Evolutionary conservation across 2,113 vertebrate species (phyloP), one percentile per base, ranked within the genome.

Genomic region (Gasterosteus nipponicus): DNA sequence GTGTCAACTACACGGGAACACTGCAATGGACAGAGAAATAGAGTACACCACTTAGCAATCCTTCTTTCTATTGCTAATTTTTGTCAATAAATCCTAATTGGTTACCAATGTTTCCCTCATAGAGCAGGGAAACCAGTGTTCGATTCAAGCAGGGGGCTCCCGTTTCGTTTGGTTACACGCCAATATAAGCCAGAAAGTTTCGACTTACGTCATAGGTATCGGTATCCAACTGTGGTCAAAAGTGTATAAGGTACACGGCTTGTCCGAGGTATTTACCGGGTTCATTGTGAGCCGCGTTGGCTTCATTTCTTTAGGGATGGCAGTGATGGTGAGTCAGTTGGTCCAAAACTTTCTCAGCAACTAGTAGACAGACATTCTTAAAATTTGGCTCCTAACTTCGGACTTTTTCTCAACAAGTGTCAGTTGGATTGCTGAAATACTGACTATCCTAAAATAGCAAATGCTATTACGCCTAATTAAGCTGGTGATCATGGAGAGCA

Each of bases 21-120:
- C 7, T 38, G 53, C 33, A 39, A 47, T 14, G 14, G 58, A n/a
- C 22, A 19, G 16, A 64, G 51, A 51, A 10, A 18, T 29, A 61
- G 11, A 38, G 58, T 66, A 47, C 70, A 68, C 10, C 18, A 54
- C 35, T 54, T 46, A 19, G 47, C 19, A 3, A n/a, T 57, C 15
- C 16, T 53, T 41, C 42, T 74, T 67, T 35, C 44, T 56, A 65
- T 60, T 62, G 56, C 8, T 62, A 54, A 71, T 41, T 10, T 22
- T 57, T 57, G 19, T 61, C 42, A 79, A 70, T 71, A 73, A 69
- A 61, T 78, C 38, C 29, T 78, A 18, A 42, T 41, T 54, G 29
- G 39, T 73, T 64, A 60, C 49, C 58, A 59, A 10, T 63, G 22
- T 67, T 42, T 46, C n/a, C 44, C 60, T 58, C 71, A 26, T 12